Evolutionary conservation across 1,140 invertebrate genomes (phyloP), one percentile per base, ranked within the genome.

Genomic region (Hycleus phaleratus): DNA sequence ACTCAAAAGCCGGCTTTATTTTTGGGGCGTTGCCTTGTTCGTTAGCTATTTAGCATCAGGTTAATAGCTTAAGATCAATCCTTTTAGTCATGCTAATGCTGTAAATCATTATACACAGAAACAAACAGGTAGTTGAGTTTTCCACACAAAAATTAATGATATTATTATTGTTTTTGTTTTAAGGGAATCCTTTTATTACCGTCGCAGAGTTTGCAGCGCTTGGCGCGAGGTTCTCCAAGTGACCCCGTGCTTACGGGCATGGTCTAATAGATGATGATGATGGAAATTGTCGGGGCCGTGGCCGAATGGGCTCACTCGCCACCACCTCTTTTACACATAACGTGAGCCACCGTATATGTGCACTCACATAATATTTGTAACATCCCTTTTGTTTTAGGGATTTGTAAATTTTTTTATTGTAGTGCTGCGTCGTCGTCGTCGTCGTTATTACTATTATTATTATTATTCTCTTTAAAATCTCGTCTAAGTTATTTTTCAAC

Each of bases 141-240:
- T 42, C 9, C 9, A n/a, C 9, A 42, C 11, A 11, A n/a, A 42
- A 3, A 42, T 42, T 42, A 7, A 39, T 39, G 6, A 42, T 42
- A 10, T 42, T 42, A 4, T 18, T 42, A 7, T 42, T 42, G 4
- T 42, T 42, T 42, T 46, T 46, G n/a, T 46, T 46, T 24, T 24
- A 9, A 25, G 18, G 9, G 4, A 46, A 9, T n/a, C 12, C 45
- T 9, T 46, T 49, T 40, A 59, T 68, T 73, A 74, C 72, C 72
- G 72, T 74, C 71, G 64, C 72, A 74, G 59, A 71, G 69, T 60
- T 73, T 74, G 70, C 72, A 74, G 65, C 72, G 71, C 66, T 74
- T 74, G 61, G 72, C 72, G 65, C 71, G 68, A 57, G 72, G 72
- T 68, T 70, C 70, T 66, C 69, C 68, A 60, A 70, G 59, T 62